Evolutionary conservation across 64 coral and sea anemone species (phyloP).

Genomic region (Catalaphyllia jardinei): DNA sequence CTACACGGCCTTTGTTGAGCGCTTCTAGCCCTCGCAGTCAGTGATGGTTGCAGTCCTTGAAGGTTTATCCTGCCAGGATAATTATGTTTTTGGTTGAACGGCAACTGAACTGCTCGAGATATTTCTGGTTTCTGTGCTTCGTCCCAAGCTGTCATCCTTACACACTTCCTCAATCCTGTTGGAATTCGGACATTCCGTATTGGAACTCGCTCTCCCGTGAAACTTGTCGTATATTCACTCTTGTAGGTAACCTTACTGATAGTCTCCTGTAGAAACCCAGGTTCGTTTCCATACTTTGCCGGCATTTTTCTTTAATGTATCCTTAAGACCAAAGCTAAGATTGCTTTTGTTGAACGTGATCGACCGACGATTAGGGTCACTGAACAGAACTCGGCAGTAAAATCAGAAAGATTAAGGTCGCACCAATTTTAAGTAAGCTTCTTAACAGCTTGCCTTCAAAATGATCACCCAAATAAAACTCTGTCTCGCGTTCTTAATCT

Average conservation of each 20-base stretch:
- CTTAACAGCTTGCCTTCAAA: not conserved
- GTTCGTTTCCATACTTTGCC: slow-evolving; percentile 32
- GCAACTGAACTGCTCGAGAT: slow-evolving; percentile 65
- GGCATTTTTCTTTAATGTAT: slow-evolving; percentile 32
- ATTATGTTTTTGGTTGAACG: slow-evolving; percentile 28
- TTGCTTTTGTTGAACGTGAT: not conserved
- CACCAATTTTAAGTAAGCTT: not conserved
- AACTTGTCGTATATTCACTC: slow-evolving; percentile 75
- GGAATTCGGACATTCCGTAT: slow-evolving; percentile 62
- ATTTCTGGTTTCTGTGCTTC: slow-evolving; percentile 49
- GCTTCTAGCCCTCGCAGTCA: slow-evolving; percentile 39
- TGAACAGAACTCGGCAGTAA: not conserved
- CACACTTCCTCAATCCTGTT: slow-evolving; percentile 17
- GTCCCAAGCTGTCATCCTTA: slow-evolving; percentile 61
- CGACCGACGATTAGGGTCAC: not conserved
- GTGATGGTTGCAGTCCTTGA: slow-evolving; percentile 74
- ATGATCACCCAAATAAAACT: not conserved
- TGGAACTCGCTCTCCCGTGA: slow-evolving; percentile 53
- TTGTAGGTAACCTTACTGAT: slow-evolving; percentile 73
- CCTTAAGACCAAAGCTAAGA: not conserved
- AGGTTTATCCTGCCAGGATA: slow-evolving; percentile 55
- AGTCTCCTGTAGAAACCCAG: slow-evolving; percentile 65
- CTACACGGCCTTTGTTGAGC: slow-evolving; percentile 52
- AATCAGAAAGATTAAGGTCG: not conserved
- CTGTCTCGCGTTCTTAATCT: not conserved